A percentile compares a stretch with the other conserved stretches of the same genome.
Evolutionary conservation across 2,888 invertebrate genomes (phyloP).

Genomic region (Ceramica pisi): DNA sequence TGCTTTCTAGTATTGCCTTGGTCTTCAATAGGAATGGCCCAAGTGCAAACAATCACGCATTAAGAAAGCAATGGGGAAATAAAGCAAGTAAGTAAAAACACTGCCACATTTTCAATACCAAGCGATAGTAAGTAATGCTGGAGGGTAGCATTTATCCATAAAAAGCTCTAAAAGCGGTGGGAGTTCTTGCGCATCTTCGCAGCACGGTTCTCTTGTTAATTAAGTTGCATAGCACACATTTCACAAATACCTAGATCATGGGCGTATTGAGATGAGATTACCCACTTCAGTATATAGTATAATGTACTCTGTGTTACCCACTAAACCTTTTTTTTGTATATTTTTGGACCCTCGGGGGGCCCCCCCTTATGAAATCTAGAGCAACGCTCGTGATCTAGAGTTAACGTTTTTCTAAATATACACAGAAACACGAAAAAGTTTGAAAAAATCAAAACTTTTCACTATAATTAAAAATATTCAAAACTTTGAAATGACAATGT

Average conservation of each 20-base stretch:
- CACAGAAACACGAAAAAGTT: not conserved
- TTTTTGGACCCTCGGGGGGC: no score
- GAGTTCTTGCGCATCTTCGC: not conserved
- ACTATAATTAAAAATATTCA: not conserved
- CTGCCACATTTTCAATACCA: not conserved
- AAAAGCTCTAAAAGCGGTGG: not conserved
- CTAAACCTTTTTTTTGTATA: no score
- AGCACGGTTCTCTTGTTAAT: not conserved
- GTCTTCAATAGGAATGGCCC: constrained; percentile 4
- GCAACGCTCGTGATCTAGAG: not conserved
- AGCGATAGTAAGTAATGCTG: not conserved
- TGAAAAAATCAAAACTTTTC: not conserved
- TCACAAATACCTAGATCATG: not conserved
- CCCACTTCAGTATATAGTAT: no score
- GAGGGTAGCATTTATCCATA: not conserved
- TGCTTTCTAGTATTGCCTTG: constrained; percentile 1
- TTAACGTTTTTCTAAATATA: not conserved
- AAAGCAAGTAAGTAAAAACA: constrained; percentile 43
- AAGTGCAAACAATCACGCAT: constrained; percentile 8
- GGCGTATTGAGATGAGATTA: no score
- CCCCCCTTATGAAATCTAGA: no score
- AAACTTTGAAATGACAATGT: not conserved
- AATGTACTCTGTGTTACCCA: no score
- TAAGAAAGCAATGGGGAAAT: constrained; percentile 20
- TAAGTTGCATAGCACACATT: not conserved